Evolutionary conservation across 2,888 invertebrate species (phyloP).

Genomic region (Fragum fragum): DNA sequence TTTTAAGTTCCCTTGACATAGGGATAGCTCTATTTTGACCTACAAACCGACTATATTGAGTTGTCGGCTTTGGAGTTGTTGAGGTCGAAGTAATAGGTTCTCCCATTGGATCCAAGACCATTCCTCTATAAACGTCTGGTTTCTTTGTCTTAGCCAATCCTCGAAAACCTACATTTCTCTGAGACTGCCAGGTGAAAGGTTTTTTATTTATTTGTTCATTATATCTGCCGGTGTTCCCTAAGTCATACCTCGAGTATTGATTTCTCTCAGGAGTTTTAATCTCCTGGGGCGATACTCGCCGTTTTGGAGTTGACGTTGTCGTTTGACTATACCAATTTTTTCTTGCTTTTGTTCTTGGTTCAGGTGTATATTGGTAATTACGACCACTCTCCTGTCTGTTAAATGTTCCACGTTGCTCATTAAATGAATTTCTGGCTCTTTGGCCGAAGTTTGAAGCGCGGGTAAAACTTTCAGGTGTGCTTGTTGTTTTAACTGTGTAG

Average conservation of each 20-base stretch:
- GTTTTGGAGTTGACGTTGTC: neutral
- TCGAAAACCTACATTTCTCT: neutral
- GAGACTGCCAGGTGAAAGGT: neutral
- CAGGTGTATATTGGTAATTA: neutral
- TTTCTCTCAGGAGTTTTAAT: neutral
- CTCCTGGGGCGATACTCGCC: no score
- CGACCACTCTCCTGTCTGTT: neutral
- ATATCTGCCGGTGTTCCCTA: neutral
- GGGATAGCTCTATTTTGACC: neutral
- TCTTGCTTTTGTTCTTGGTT: neutral
- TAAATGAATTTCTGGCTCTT: neutral
- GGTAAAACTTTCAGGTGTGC: neutral
- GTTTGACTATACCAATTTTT: neutral
- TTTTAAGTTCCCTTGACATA: neutral
- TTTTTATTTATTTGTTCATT: neutral
- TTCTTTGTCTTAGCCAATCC: neutral
- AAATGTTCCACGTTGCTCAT: neutral
- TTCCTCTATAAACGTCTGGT: neutral
- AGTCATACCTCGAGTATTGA: neutral
- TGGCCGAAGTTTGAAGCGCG: neutral
- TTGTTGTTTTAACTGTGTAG: neutral
- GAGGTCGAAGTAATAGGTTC: neutral
- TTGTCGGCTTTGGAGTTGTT: neutral
- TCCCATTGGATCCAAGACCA: conserved; percentile 1
- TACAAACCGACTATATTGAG: neutral